A percentile compares a stretch with the other conserved stretches of the same genome.
These are phyloP conservation scores for Hirtodrosophila duncani DNA, from an alignment of 2,888 invertebrate species.

Conservation along the genomic window DNA sequence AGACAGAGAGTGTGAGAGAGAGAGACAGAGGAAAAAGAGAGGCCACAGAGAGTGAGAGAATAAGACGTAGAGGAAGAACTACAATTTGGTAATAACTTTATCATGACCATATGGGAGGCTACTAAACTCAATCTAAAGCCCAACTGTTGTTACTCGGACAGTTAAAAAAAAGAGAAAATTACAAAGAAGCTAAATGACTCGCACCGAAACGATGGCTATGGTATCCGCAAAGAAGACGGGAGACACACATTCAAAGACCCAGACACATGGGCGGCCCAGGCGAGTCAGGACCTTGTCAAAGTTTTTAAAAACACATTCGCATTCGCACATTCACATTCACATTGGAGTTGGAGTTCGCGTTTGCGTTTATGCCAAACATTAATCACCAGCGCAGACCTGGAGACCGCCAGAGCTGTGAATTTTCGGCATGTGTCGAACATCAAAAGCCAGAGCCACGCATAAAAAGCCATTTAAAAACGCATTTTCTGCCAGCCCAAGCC, in stretches of 20 bases:
- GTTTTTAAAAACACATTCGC: constrained; percentile 69
- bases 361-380: constrained; percentile 74
- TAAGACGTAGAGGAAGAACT: constrained; percentile 29
- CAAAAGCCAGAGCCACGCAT: constrained; percentile 71
- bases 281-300: constrained; percentile 73
- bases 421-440: constrained; percentile 71
- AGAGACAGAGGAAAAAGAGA: constrained; percentile 11
- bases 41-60: background rate
- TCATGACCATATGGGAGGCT: constrained; percentile 78
- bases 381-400: constrained; percentile 58
- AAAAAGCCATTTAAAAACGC: constrained; percentile 74
- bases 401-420: constrained; percentile 63
- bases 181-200: constrained; percentile 52
- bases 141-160: constrained; percentile 49
- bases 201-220: too few species aligned
- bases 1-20: constrained; percentile 34
- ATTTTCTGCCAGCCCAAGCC: constrained; percentile 61
- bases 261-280: constrained; percentile 49
- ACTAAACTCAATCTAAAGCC: constrained; percentile 11
- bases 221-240: too few species aligned
- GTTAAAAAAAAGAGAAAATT: constrained; percentile 5
- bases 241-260: constrained; percentile 6
- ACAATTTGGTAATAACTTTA: constrained; percentile 78
- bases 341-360: constrained; percentile 33
- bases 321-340: constrained; percentile 51